Conservation (phyloP, 2,797 vertebrate species). For the Scolopax bukidnonensis region DNA sequence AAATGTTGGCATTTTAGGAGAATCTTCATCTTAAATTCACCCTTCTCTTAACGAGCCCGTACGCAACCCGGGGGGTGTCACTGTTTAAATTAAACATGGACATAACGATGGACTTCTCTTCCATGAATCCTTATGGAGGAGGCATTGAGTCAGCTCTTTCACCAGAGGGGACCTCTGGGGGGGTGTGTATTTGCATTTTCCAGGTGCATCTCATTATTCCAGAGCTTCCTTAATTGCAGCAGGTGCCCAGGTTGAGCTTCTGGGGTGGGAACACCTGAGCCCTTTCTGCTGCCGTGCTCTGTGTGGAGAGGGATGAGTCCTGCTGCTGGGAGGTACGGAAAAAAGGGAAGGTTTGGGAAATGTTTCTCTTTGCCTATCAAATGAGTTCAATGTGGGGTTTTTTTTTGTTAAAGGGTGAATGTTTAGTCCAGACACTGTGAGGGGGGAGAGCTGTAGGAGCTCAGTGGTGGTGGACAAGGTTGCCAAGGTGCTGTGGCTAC, state of each 20-base stretch:
- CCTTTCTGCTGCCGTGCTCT: accelerated
- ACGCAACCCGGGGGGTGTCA: accelerated
- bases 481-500: accelerated
- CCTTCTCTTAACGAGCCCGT: accelerated
- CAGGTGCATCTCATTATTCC: neutral
- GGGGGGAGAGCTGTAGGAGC: accelerated
- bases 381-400: too few species aligned
- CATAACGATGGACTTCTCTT: accelerated
- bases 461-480: accelerated
- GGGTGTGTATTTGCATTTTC: neutral
- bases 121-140: neutral
- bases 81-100: neutral
- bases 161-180: neutral
- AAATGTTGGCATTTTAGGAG: neutral
- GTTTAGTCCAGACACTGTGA: neutral
- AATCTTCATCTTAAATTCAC: accelerated
- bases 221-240: neutral
- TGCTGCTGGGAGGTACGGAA: neutral
- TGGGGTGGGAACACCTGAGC: accelerated
- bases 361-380: accelerated
- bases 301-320: neutral
- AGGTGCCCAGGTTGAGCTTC: neutral
- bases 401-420: too few species aligned
- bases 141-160: neutral
- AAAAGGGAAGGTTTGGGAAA: neutral